Evolutionary conservation across 2,888 invertebrate species (phyloP).

Genomic region (Acrobasis consociella): DNA sequence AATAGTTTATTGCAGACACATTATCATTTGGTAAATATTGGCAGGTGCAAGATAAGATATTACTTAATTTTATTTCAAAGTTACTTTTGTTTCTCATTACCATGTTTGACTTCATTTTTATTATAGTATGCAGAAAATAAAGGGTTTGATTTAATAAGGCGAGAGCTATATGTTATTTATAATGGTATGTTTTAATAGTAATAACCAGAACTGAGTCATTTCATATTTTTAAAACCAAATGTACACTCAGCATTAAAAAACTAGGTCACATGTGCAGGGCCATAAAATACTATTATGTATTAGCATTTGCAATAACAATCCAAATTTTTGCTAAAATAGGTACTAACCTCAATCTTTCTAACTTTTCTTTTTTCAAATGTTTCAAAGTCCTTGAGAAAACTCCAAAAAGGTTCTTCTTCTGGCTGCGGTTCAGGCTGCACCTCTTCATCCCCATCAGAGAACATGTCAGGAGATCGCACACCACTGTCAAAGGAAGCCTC

Average conservation of each 20-base stretch:
- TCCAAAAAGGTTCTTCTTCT: constrained; percentile 61
- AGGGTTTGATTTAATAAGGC: too few relatives aligned
- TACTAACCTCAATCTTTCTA: constrained; percentile 66
- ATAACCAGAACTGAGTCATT: not conserved
- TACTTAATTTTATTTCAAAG: too few relatives aligned
- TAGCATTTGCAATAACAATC: not conserved
- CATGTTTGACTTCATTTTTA: too few relatives aligned
- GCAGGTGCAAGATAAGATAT: too few relatives aligned
- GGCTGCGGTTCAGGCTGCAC: constrained; percentile 34
- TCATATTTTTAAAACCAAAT: not conserved
- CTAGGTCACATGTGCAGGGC: not conserved
- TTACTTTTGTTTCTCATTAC: too few relatives aligned
- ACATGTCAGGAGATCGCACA: constrained; percentile 85
- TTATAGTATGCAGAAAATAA: too few relatives aligned
- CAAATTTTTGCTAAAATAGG: not conserved
- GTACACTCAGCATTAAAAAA: not conserved
- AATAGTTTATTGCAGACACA: not conserved
- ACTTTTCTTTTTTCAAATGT: constrained; percentile 65
- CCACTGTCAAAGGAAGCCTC: constrained; percentile 77
- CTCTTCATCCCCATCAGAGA: constrained; percentile 83
- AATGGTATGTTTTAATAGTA: not conserved
- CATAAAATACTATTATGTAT: not conserved
- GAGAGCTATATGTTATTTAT: too few relatives aligned
- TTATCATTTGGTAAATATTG: too few relatives aligned
- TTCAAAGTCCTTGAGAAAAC: constrained; percentile 67